Conservation (phyloP, 2,888 invertebrate genomes). For the Brachypalpus laphriformis region DNA sequence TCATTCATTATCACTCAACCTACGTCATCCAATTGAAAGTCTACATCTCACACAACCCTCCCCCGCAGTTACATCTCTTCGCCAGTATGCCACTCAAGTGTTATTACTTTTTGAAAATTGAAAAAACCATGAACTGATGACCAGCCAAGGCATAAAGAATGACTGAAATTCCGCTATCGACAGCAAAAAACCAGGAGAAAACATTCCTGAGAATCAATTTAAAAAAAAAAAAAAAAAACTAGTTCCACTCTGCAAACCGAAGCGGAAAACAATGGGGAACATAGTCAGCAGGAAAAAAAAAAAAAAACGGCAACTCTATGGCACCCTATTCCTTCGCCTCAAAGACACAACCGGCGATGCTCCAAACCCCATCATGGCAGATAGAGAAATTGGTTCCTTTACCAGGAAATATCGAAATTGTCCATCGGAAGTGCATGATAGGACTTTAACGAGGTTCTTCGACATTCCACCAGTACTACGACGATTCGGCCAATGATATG, state of each 20-base stretch:
- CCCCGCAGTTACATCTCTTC: not conserved
- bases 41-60: not conserved
- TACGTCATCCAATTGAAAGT: not conserved
- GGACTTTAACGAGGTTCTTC: slow-evolving; percentile 72
- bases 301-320: slow-evolving; percentile 6
- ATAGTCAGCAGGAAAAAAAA: not conserved
- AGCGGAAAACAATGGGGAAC: slow-evolving; percentile 54
- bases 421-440: slow-evolving; percentile 72
- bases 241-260: slow-evolving; percentile 54
- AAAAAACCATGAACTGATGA: slow-evolving; percentile 35
- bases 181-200: slow-evolving; percentile 53
- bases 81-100: slow-evolving; percentile 7
- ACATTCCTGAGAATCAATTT: slow-evolving; percentile 64
- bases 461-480: slow-evolving; percentile 46
- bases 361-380: slow-evolving; percentile 19
- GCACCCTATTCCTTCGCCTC: slow-evolving; percentile 2
- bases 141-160: slow-evolving; percentile 27
- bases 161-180: slow-evolving; percentile 41
- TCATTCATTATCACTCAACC: slow-evolving; percentile 17
- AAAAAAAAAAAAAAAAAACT: slow-evolving; percentile 24
- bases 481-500: slow-evolving; percentile 45
- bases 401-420: slow-evolving; percentile 70
- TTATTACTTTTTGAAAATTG: slow-evolving; percentile 29
- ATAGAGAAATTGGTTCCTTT: slow-evolving; percentile 66
- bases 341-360: slow-evolving; percentile 18